phyloP scores from a whole-genome alignment of 1,140 invertebrate genomes.

The Oreohelix idahoensis region DNA sequence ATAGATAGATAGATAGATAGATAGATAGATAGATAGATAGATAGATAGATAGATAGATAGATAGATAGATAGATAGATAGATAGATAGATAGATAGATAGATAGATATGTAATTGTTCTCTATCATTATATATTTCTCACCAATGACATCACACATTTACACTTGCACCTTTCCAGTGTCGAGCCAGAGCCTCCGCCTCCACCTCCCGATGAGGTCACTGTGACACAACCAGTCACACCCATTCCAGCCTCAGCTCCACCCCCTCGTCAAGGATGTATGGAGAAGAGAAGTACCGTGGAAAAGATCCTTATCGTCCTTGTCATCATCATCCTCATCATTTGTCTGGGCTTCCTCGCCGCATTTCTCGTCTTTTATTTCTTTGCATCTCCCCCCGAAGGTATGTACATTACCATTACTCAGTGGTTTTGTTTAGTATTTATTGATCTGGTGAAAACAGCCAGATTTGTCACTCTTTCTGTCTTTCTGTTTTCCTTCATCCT shows the following conservation, averaged over 20 bases:
- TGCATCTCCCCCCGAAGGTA: slow-evolving; percentile 20
- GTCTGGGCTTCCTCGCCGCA: neutral
- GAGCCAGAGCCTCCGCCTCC: slow-evolving; percentile 31
- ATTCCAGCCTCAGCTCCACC: slow-evolving; percentile 15
- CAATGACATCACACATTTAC: no score
- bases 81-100: no score
- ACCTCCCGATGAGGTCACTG: slow-evolving; percentile 6
- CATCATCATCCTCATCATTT: slow-evolving; percentile 24
- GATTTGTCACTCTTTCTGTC: neutral
- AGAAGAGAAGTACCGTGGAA: slow-evolving; percentile 19
- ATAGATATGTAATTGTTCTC: no score
- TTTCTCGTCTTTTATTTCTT: slow-evolving; percentile 29
- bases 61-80: no score
- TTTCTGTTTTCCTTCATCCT: neutral
- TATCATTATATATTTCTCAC: no score
- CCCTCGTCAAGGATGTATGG: slow-evolving; percentile 27
- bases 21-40: no score
- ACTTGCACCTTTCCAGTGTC: no score
- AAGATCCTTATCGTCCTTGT: slow-evolving; percentile 19
- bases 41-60: no score
- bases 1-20: no score
- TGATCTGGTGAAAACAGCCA: neutral
- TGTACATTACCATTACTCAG: neutral
- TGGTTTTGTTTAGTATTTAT: neutral
- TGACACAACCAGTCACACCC: slow-evolving; percentile 6